Percentiles rank a stretch among this genome's conserved stretches.
Evolutionary conservation across 92 coral and sea anemone species (phyloP).

Genomic region (Pocillopora grandis): DNA sequence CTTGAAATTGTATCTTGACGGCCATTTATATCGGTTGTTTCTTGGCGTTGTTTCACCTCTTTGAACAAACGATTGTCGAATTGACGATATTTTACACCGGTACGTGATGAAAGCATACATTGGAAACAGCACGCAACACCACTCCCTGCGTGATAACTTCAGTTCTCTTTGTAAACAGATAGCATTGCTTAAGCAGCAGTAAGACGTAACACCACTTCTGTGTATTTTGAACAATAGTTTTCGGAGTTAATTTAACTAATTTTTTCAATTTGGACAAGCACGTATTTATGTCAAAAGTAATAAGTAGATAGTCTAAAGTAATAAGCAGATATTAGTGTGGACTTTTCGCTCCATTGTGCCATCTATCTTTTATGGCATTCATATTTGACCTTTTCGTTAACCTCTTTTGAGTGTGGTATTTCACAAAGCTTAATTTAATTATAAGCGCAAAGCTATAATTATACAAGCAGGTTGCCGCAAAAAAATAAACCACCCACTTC

Average conservation of each 20-base stretch:
- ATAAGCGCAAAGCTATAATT: background rate
- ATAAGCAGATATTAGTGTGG: background rate
- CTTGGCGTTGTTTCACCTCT: background rate
- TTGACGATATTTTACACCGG: background rate
- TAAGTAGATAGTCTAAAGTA: background rate
- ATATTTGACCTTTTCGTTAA: background rate
- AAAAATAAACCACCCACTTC: conserved; percentile 4
- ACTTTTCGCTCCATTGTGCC: background rate
- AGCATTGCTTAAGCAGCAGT: background rate
- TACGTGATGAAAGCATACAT: background rate
- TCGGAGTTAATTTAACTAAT: conserved; percentile 3
- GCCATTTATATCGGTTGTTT: background rate
- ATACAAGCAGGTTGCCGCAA: conserved; percentile 6
- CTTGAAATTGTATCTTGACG: background rate
- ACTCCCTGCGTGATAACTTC: conserved; percentile 12
- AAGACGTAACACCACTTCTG: background rate
- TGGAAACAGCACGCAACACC: conserved; percentile 2
- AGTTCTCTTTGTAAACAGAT: background rate
- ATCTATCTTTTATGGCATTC: background rate
- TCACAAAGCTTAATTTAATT: background rate
- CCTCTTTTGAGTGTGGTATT: background rate
- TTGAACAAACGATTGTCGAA: background rate
- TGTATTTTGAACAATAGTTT: conserved; percentile 2
- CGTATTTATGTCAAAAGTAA: conserved; percentile 6
- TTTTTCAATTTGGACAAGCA: conserved; percentile 1